These are phyloP conservation scores for Tolypeutes matacus DNA, from an alignment of 2,797 vertebrate species.

Conservation along the genomic window DNA sequence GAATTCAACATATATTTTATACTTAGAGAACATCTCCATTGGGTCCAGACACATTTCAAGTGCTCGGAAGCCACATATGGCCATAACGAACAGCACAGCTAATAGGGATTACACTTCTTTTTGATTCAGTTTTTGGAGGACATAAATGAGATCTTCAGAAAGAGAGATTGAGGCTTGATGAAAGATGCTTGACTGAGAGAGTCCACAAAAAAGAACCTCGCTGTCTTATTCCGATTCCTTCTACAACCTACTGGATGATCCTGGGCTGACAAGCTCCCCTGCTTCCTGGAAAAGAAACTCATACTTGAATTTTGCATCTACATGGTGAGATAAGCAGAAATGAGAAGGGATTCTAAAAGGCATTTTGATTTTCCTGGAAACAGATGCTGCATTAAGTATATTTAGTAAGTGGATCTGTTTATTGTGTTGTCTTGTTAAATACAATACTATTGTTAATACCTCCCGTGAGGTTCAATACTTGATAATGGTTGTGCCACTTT, in stretches of 20 bases:
- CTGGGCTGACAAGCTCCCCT: not conserved
- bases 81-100: not conserved
- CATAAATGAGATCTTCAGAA: not conserved
- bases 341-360: constrained; percentile 44
- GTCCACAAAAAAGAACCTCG: not conserved
- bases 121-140: not conserved
- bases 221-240: constrained; percentile 14
- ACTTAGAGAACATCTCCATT: not conserved
- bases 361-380: constrained; percentile 45
- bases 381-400: constrained; percentile 23
- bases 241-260: too few relatives aligned
- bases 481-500: not conserved
- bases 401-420: constrained; percentile 64
- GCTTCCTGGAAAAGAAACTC: not conserved
- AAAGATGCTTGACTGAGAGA: not conserved
- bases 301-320: constrained; percentile 11
- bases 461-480: constrained; percentile 38
- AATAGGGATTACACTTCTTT: not conserved
- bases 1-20: not conserved
- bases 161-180: not conserved
- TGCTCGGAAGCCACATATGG: not conserved
- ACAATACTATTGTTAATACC: constrained; percentile 47
- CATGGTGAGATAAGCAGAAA: not conserved
- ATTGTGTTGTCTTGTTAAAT: constrained; percentile 51
- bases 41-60: not conserved